phyloP scores from a whole-genome alignment of 2,797 vertebrate species.

The Arctocebus calabarensis region DNA sequence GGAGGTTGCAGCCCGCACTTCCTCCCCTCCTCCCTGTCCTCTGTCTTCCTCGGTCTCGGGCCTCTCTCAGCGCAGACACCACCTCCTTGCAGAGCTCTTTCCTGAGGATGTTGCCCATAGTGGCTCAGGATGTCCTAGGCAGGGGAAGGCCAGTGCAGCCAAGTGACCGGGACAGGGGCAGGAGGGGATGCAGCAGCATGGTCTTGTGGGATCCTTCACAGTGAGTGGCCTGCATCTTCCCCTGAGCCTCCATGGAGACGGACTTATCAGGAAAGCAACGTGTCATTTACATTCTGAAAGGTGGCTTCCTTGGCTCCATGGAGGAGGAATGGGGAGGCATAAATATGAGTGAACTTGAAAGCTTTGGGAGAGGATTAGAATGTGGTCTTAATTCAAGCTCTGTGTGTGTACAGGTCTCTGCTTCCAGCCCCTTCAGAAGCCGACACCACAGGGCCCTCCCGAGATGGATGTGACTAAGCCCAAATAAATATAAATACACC shows the following conservation, averaged over 20 bases:
- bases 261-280: background rate
- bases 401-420: too few species aligned
- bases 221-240: background rate
- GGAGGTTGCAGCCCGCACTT: background rate
- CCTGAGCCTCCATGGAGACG: background rate
- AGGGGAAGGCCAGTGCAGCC: background rate
- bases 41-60: background rate
- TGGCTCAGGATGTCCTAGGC: background rate
- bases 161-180: rapidly evolving
- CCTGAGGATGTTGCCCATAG: background rate
- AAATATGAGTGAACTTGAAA: background rate
- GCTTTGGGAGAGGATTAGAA: too few species aligned
- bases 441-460: background rate
- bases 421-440: background rate
- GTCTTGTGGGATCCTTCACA: background rate
- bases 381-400: background rate
- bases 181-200: background rate
- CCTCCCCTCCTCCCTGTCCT: too few species aligned
- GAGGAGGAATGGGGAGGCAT: background rate
- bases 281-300: background rate
- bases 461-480: too few species aligned
- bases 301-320: rapidly evolving
- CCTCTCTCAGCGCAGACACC: background rate
- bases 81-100: background rate
- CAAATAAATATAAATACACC: background rate